A percentile compares a stretch with the other conserved stretches of the same genome.
Evolutionary conservation across 2,113 vertebrate species (phyloP).

Genomic region (Fulmarus glacialis): DNA sequence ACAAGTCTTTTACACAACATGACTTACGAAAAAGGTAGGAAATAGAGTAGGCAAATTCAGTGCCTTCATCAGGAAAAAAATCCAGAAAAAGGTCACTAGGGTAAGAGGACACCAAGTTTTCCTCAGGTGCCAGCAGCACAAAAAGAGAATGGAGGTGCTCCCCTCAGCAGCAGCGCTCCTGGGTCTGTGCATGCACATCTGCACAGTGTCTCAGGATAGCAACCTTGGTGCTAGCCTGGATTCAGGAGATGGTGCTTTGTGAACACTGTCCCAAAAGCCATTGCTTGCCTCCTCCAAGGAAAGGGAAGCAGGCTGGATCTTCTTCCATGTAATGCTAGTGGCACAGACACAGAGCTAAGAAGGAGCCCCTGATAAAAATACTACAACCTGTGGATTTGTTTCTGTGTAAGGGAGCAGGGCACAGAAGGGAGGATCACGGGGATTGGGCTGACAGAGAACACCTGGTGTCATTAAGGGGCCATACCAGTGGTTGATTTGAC

Average conservation of each 20-base stretch:
- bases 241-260: background rate
- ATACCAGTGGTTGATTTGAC: background rate
- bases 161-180: background rate
- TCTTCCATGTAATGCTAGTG: background rate
- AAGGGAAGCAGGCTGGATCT: background rate
- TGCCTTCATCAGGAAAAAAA: background rate
- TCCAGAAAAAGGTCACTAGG: background rate
- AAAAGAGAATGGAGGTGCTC: background rate
- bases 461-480: background rate
- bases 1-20: slow-evolving; percentile 77
- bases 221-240: background rate
- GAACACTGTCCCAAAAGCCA: background rate
- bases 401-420: background rate
- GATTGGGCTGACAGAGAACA: background rate
- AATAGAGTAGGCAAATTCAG: background rate
- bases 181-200: accelerated
- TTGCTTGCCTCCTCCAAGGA: background rate
- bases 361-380: background rate
- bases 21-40: slow-evolving; percentile 82
- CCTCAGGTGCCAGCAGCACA: background rate
- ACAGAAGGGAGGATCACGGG: background rate
- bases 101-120: background rate
- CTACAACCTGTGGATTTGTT: background rate
- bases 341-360: background rate
- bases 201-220: background rate